Percentiles rank a stretch among this genome's conserved stretches.
These are phyloP conservation scores for Gortyna flavago DNA, from an alignment of 2,888 invertebrate species.

Conservation along the genomic window DNA sequence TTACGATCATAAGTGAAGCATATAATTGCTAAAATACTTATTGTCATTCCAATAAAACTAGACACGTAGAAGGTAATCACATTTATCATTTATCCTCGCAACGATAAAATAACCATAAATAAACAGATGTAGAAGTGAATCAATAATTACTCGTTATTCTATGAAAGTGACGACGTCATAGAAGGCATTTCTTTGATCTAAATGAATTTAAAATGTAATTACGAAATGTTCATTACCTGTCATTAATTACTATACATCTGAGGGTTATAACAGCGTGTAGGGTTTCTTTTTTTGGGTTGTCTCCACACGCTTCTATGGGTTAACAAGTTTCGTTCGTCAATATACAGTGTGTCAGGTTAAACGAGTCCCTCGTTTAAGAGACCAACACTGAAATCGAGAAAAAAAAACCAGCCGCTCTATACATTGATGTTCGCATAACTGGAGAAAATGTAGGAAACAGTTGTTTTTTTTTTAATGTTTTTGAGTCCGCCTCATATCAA, in stretches of 20 bases:
- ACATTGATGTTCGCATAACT: too few relatives aligned
- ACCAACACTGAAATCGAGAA: too few relatives aligned
- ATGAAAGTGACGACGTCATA: constrained; percentile 15
- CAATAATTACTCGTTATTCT: constrained; percentile 36
- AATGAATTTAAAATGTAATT: constrained; percentile 42
- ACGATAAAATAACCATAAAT: constrained; percentile 1
- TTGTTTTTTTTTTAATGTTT: too few relatives aligned
- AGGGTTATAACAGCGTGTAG: not conserved
- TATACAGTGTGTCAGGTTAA: too few relatives aligned
- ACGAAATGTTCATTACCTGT: constrained; percentile 25
- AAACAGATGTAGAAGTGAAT: not conserved
- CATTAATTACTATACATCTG: constrained; percentile 27
- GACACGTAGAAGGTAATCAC: not conserved
- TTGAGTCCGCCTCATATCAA: too few relatives aligned
- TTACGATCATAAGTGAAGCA: not conserved
- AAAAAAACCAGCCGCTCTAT: too few relatives aligned
- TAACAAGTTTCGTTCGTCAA: not conserved
- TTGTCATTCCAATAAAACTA: not conserved
- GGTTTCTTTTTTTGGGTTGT: not conserved
- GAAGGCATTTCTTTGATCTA: constrained; percentile 25
- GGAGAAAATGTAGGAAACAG: too few relatives aligned
- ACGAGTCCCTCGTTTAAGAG: too few relatives aligned
- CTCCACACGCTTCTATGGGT: not conserved
- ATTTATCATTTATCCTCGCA: constrained; percentile 10
- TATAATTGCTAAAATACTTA: not conserved